These are phyloP conservation scores for Leptoclinus maculatus DNA, from an alignment of 2,797 vertebrate genomes.

Conservation along the genomic window DNA sequence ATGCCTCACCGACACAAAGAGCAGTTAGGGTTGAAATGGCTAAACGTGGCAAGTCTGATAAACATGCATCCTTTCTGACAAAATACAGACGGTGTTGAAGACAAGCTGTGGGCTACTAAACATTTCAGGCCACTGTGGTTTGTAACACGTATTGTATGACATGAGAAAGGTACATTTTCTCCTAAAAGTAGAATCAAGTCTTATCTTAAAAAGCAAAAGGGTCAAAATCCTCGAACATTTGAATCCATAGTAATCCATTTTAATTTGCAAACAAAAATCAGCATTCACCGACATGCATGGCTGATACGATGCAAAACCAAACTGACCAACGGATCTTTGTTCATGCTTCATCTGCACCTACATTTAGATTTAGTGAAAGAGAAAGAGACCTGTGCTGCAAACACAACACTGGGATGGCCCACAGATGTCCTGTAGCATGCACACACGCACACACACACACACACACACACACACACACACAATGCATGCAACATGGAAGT, in stretches of 20 bases:
- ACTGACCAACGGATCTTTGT: slow-evolving; percentile 5
- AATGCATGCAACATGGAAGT: not conserved
- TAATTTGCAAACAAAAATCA: slow-evolving; percentile 19
- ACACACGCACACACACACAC: not conserved
- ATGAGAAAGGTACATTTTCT: not conserved
- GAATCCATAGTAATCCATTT: slow-evolving; percentile 18
- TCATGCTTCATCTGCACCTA: slow-evolving; percentile 5
- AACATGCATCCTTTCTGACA: not conserved
- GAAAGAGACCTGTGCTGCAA: slow-evolving; percentile 18
- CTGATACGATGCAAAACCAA: slow-evolving; percentile 1
- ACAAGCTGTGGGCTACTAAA: not conserved
- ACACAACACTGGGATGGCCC: slow-evolving; percentile 18
- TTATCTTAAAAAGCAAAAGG: not conserved
- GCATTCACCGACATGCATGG: slow-evolving; percentile 11
- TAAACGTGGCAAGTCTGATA: slow-evolving; percentile 2
- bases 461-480: too few species aligned
- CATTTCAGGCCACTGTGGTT: not conserved
- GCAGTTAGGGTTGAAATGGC: not conserved
- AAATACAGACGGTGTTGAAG: slow-evolving; percentile 6
- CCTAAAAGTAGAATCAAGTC: not conserved
- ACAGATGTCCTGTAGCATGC: slow-evolving; percentile 20
- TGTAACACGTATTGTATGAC: not conserved
- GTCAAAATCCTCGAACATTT: slow-evolving; percentile 8
- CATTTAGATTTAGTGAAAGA: slow-evolving; percentile 9
- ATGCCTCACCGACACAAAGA: slow-evolving; percentile 46